Evolutionary conservation across 2,113 vertebrate species (phyloP), one percentile per base, ranked within the genome.

Genomic region (Sphyrna mokarran): DNA sequence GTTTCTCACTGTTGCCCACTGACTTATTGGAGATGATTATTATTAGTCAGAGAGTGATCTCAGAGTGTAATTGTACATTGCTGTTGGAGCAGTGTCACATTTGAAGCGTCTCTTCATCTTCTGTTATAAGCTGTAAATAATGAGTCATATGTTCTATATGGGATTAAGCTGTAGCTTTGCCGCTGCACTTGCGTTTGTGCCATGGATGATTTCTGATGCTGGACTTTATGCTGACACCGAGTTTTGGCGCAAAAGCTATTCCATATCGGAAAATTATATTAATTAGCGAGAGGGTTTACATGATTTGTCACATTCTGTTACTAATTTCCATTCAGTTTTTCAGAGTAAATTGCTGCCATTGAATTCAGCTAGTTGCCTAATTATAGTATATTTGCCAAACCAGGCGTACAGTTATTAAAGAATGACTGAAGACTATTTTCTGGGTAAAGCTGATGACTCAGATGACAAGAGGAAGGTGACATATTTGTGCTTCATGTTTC

Each of bases 101-200:
- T 95, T 23, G 40, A 76, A 72, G 29, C 22, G 40, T 95, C 94
- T 72, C 69, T 63, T 68, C 68, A 95, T 95, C 94, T 95, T 48
- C 94, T 95, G 94, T 54, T 95, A 22, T 95, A 95, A 95, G 94
- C 68, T 72, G 29, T 72, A 72, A 95, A 72, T 69, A 95, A 95
- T 95, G 94, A 95, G 68, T 95, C 94, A 94, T 94, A 95, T 33
- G 40, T 95, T 95, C 94, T 95, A 48, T 48, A 54, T 48, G 43
- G 40, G 69, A 40, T 40, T 95, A 76, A 43, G 40, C 43, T 72
- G 72, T 94, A 33, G 23, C 69, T 72, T 48, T 48, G 69, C 37
- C 72, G 68, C 93, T 70, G 93, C 48, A 37, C 10, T 26, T 70
- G 93, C 40, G 43, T 70, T 72, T 94, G 22, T 48, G 68, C 40